Percentiles rank a stretch among this genome's conserved stretches.
Evolutionary conservation across 2,797 vertebrate species (phyloP).

Genomic region (Heterohyrax brucei): DNA sequence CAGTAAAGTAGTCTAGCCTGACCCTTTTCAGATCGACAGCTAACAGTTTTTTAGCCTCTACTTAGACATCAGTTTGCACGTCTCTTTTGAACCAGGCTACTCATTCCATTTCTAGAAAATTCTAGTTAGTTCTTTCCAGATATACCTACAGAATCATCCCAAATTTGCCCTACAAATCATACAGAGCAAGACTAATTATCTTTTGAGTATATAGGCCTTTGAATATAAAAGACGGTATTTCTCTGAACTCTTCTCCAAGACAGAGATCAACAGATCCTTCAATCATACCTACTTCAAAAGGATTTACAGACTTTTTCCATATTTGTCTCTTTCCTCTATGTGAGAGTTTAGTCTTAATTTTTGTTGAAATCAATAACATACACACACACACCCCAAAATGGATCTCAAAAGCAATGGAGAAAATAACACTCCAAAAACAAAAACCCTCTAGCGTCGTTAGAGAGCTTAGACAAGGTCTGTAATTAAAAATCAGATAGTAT

Average conservation of each 20-base stretch:
- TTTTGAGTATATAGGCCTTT: background rate
- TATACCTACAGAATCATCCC: background rate
- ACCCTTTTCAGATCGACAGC: background rate
- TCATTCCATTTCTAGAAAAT: background rate
- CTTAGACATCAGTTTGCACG: background rate
- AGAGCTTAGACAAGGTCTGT: background rate
- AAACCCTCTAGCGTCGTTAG: background rate
- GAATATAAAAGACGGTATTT: background rate
- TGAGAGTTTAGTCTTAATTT: background rate
- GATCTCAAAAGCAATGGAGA: background rate
- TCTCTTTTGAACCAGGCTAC: background rate
- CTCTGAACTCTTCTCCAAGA: background rate
- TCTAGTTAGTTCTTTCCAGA: background rate
- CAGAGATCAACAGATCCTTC: background rate
- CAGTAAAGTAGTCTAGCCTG: background rate
- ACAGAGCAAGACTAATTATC: background rate
- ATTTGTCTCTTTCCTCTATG: background rate
- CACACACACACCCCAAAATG: background rate
- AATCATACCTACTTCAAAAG: background rate
- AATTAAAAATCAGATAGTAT: background rate
- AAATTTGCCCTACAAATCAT: background rate
- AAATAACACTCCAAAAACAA: background rate
- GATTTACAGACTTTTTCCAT: background rate
- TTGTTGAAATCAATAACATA: background rate
- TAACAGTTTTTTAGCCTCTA: background rate